A percentile compares a stretch with the other conserved stretches of the same genome.
Evolutionary conservation across 2,888 invertebrate genomes (phyloP).

Genomic region (Bedellia somnulentella): DNA sequence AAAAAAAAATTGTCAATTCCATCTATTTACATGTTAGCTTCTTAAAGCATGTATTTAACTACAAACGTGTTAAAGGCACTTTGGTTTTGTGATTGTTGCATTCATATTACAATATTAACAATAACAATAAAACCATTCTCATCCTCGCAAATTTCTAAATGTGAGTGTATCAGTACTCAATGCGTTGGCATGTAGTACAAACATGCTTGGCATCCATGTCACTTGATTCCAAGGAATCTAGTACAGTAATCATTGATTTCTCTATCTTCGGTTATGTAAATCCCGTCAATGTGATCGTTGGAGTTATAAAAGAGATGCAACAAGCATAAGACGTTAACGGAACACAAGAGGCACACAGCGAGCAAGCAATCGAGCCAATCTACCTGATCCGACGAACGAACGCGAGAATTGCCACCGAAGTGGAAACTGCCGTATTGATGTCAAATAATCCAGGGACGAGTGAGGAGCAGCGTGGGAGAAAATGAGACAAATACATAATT

Average conservation of each 20-base stretch:
- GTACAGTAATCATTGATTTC: constrained; percentile 40
- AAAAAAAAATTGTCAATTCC: no score
- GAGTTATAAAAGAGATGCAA: constrained; percentile 60
- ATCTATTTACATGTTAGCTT: no score
- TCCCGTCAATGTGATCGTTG: constrained; percentile 15
- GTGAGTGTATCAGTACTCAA: no score
- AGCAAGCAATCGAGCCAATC: constrained; percentile 73
- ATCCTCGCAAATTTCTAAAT: no score
- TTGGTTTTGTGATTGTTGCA: no score
- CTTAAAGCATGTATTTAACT: no score
- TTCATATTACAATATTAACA: no score
- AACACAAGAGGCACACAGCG: constrained; percentile 67
- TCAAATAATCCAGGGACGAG: constrained; percentile 24
- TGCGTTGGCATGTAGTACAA: no score
- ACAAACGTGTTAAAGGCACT: no score
- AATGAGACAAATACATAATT: constrained; percentile 29
- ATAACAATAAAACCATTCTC: no score
- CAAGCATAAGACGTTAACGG: constrained; percentile 67
- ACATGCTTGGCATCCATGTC: no score
- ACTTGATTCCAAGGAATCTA: no score
- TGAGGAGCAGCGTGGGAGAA: constrained; percentile 56
- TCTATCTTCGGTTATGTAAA: constrained; percentile 24
- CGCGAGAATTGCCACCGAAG: constrained; percentile 62
- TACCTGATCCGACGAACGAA: constrained; percentile 77
- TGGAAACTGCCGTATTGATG: constrained; percentile 47